Percentiles rank a stretch among this genome's conserved stretches.
Evolutionary conservation across 2,113 vertebrate genomes (phyloP).

Genomic region (Tachysurus vachellii): DNA sequence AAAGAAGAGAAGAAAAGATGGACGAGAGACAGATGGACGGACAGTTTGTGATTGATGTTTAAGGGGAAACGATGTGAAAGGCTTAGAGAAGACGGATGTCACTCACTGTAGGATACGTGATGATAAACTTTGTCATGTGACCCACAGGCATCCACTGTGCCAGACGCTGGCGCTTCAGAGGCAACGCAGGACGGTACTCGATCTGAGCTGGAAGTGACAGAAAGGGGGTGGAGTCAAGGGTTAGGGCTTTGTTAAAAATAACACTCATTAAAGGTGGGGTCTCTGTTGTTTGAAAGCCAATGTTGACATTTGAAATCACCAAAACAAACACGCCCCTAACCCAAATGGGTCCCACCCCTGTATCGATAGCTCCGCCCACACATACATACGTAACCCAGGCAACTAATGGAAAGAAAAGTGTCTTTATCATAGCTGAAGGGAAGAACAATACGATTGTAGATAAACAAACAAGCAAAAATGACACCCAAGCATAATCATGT

Average conservation of each 20-base stretch:
- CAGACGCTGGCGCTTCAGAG: constrained; percentile 46
- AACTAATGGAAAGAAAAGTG: too few relatives aligned
- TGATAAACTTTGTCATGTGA: constrained; percentile 59
- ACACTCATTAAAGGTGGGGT: not conserved
- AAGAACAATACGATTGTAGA: too few relatives aligned
- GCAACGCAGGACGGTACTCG: constrained; percentile 50
- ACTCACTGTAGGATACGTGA: constrained; percentile 60
- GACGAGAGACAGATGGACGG: constrained; percentile 1
- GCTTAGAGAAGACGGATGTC: constrained; percentile 17
- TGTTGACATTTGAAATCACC: too few relatives aligned
- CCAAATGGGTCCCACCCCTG: too few relatives aligned
- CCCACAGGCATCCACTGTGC: constrained; percentile 48
- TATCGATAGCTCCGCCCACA: too few relatives aligned
- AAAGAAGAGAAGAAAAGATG: not conserved
- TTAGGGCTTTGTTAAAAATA: not conserved
- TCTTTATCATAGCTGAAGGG: too few relatives aligned
- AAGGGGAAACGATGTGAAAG: constrained; percentile 4
- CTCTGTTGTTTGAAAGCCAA: too few relatives aligned
- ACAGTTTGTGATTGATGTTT: constrained; percentile 1
- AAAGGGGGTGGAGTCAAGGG: not conserved
- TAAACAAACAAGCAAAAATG: too few relatives aligned
- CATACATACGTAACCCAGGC: too few relatives aligned
- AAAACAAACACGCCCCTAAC: too few relatives aligned
- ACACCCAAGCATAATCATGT: too few relatives aligned
- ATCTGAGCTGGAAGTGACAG: constrained; percentile 52